Conservation (phyloP, 2,888 invertebrate species). For the Encarsia formosa region DNA sequence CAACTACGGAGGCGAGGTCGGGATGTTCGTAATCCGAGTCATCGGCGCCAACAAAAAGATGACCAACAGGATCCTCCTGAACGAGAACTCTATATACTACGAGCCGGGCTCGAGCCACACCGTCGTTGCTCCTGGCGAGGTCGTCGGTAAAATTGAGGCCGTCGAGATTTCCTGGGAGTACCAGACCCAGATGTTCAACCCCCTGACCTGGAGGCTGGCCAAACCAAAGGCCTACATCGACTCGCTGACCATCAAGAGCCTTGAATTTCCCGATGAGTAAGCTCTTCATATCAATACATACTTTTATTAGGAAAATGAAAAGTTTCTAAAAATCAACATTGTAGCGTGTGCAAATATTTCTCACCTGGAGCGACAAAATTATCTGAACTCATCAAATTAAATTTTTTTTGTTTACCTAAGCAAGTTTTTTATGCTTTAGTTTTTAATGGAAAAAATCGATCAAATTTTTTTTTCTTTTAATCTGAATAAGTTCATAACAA, state of each 20-base stretch:
- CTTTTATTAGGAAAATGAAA: no score
- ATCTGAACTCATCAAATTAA: no score
- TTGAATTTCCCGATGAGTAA: conserved; percentile 68
- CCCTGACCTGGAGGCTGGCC: conserved; percentile 77
- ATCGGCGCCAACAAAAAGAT: conserved; percentile 61
- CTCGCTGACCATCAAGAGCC: conserved; percentile 66
- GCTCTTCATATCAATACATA: conserved; percentile 36
- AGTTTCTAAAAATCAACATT: background rate
- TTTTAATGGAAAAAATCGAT: no score
- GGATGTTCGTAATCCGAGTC: conserved; percentile 65
- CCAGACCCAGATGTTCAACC: conserved; percentile 73
- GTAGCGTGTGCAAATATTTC: no score
- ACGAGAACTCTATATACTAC: conserved; percentile 58
- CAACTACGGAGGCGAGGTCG: conserved; percentile 73
- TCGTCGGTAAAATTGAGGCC: conserved; percentile 64
- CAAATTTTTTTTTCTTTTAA: no score
- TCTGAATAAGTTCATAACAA: no score
- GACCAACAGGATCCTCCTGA: conserved; percentile 60
- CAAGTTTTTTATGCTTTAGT: no score
- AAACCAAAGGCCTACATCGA: conserved; percentile 72
- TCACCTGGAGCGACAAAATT: no score
- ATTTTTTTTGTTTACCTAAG: no score
- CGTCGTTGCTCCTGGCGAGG: conserved; percentile 64
- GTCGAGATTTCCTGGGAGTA: conserved; percentile 76
- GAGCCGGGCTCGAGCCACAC: conserved; percentile 70